Evolutionary conservation across 2,113 vertebrate species (phyloP).

Genomic region (Saguinus imperator): DNA sequence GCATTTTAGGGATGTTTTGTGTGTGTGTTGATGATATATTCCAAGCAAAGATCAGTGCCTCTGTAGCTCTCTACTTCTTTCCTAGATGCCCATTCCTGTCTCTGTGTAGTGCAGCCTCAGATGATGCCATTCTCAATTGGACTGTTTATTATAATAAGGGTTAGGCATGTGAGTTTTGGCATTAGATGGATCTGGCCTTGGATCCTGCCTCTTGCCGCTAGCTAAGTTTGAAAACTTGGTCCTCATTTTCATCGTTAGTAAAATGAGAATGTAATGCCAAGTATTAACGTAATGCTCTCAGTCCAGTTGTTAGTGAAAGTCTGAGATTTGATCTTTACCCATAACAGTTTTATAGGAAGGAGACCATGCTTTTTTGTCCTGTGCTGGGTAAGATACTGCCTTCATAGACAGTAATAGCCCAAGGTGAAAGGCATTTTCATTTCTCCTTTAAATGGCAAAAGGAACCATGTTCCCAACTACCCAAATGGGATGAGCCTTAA

Average conservation of each 20-base stretch:
- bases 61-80: not conserved
- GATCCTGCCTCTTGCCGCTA: not conserved
- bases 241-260: not conserved
- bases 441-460: conserved; percentile 18
- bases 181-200: not conserved
- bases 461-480: not conserved
- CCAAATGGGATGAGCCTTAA: not conserved
- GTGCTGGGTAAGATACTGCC: not conserved
- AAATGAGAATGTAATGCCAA: not conserved
- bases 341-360: not conserved
- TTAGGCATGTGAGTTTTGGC: not conserved
- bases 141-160: not conserved
- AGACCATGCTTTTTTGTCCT: not conserved
- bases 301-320: not conserved
- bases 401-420: not conserved
- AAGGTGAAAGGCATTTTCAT: not conserved
- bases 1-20: not conserved
- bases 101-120: not conserved
- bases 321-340: not conserved
- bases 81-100: not conserved
- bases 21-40: not conserved
- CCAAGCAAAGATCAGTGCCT: not conserved
- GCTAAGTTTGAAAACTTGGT: not conserved
- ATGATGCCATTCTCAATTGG: not conserved
- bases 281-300: not conserved